Base-by-base conservation (phyloP, 2,888 invertebrate species). In the Aplocera efformata region DNA sequence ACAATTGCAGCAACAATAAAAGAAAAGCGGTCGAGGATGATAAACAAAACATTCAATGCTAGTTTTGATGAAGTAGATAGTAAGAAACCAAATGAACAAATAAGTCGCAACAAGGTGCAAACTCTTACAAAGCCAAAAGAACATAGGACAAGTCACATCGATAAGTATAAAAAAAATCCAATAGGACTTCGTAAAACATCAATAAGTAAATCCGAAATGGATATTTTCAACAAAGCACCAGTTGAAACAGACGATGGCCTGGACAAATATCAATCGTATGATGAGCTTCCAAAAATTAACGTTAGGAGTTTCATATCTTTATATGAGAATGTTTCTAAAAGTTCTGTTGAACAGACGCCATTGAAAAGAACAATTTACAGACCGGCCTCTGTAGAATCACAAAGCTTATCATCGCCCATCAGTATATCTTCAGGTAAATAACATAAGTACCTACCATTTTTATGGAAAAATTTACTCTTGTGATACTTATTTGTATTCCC, bases 191-290 rank as follows among this genome's bases (percentile, higher is more conserved):
- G 71, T 3, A 80, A 72, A 56, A 70, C 71, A 31, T 78, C 77
- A 7, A 73, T 80, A n/a, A 88, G 88, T 50, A 86, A 78, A 61
- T 88, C 88, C 10, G 88, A 88, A 68, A 84, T 82, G 85, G 88
- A 88, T 41, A 81, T 88, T 54, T 88, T 86, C 35, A 85, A 67
- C 39, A 88, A 82, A 68, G 50, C 65, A n/a, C 52, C 67, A 34
- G 59, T 48, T 33, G 64, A 63, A 37, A 32, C 56, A 7, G 48
- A 53, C 23, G 68, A 75, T 20, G 72, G 75, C 31, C 62, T 83
- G 29, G 79, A 84, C 32, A 83, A 79, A 66, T 71, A 85, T 49
- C 84, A 81, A 50, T 88, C 88, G 7, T 86, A 67, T 45, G 85
- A 85, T 39, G 83, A 86, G 56, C 63, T 88, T 27, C 86, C 85